Percentiles rank a stretch among this genome's conserved stretches.
Evolutionary conservation across 2,797 vertebrate species (phyloP).

Genomic region (Girardinus metallicus): DNA sequence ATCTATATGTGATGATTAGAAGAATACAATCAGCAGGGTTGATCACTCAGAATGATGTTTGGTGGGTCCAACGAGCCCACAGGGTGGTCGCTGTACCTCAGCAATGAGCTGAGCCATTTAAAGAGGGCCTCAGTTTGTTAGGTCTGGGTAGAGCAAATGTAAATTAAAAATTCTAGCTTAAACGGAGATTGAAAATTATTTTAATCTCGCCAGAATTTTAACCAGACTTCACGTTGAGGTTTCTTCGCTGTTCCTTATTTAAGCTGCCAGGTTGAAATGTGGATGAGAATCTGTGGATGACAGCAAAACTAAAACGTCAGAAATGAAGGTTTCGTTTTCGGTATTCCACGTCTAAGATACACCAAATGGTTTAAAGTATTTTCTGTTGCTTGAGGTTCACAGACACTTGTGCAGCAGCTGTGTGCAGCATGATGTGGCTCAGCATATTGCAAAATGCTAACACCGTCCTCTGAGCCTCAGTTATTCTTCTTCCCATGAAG

Average conservation of each 20-base stretch:
- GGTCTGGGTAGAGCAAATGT: background rate
- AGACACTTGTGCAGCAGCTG: conserved; percentile 10
- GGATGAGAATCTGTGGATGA: background rate
- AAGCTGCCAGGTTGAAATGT: background rate
- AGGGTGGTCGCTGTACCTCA: background rate
- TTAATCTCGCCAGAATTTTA: background rate
- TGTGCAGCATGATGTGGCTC: conserved; percentile 24
- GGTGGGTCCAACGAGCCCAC: background rate
- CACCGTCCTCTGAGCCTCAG: conserved; percentile 24
- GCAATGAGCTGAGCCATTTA: background rate
- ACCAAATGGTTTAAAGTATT: background rate
- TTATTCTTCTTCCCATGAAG: conserved; percentile 29
- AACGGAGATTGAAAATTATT: background rate
- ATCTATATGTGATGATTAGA: background rate
- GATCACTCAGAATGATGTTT: background rate
- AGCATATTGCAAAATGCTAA: conserved; percentile 21
- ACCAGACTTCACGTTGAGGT: background rate
- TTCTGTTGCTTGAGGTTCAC: background rate
- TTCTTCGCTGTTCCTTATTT: background rate
- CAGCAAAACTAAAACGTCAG: background rate
- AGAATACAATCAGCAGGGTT: background rate
- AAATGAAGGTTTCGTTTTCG: background rate
- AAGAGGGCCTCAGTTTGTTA: background rate
- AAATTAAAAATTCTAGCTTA: background rate
- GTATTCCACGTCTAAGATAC: background rate